Evolutionary conservation across 2,888 invertebrate species (phyloP).

Genomic region (Aphidoletes aphidimyza): DNA sequence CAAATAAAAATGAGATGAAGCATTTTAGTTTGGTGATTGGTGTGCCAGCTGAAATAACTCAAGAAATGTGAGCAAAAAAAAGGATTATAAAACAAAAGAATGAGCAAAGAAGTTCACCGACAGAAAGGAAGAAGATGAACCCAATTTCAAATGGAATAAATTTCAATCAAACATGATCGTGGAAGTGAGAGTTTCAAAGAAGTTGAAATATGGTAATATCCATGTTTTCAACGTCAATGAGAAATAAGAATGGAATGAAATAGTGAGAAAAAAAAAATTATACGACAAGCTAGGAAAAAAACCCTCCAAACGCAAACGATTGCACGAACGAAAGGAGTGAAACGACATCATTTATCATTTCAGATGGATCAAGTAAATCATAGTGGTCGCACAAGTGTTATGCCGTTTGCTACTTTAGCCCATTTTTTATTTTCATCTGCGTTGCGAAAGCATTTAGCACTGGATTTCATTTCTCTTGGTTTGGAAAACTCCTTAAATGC

Average conservation of each 20-base stretch:
- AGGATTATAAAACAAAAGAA: too few species aligned
- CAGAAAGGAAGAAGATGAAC: background rate
- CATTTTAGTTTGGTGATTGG: background rate
- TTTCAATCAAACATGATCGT: too few species aligned
- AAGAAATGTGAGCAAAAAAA: background rate
- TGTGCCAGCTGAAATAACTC: constrained; percentile 14
- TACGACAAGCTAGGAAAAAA: background rate
- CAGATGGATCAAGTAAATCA: constrained; percentile 28
- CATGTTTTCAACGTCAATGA: constrained; percentile 17
- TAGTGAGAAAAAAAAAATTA: background rate
- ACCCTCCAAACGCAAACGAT: background rate
- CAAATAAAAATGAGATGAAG: background rate
- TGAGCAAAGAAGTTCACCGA: too few species aligned
- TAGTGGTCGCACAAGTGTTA: constrained; percentile 35
- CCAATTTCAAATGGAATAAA: background rate
- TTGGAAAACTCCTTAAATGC: background rate
- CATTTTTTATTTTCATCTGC: too few species aligned
- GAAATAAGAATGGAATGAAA: background rate
- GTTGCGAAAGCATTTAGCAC: background rate
- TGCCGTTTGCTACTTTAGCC: too few species aligned
- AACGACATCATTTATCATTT: constrained; percentile 42
- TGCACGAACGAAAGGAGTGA: background rate
- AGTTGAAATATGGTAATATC: too few species aligned
- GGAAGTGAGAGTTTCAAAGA: background rate
- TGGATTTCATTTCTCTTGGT: background rate